Percentiles rank a stretch among this genome's conserved stretches.
Conservation (phyloP, 1,140 invertebrate genomes). For the Meteorus sp. region DNA sequence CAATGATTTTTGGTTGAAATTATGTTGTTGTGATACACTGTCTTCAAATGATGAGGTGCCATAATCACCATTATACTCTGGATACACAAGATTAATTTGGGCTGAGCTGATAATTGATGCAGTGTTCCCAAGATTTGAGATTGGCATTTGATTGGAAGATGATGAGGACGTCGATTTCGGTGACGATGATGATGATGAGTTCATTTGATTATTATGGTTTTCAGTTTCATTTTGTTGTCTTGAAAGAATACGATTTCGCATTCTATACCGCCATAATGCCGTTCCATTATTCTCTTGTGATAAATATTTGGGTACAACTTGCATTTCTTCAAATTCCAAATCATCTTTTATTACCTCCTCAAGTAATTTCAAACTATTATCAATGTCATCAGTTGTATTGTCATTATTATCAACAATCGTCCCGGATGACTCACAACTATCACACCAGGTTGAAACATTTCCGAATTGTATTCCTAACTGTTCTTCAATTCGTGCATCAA, state of each 20-base stretch:
- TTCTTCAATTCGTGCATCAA: slow-evolving; percentile 31
- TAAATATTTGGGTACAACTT: slow-evolving; percentile 26
- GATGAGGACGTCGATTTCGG: too few relatives aligned
- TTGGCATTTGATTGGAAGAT: neutral
- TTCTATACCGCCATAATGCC: neutral
- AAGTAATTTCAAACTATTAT: slow-evolving; percentile 34
- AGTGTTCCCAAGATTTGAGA: slow-evolving; percentile 23
- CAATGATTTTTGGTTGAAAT: slow-evolving; percentile 15
- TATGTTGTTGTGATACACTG: slow-evolving; percentile 8
- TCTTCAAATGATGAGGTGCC: slow-evolving; percentile 4
- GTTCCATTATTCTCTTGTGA: neutral
- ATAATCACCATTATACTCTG: slow-evolving; percentile 16
- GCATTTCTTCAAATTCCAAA: slow-evolving; percentile 24
- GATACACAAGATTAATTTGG: slow-evolving; percentile 24
- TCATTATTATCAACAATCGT: slow-evolving; percentile 34
- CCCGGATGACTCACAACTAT: slow-evolving; percentile 30
- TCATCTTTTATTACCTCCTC: slow-evolving; percentile 36
- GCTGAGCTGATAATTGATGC: slow-evolving; percentile 23
- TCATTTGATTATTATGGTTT: slow-evolving; percentile 4
- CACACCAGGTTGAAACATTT: slow-evolving; percentile 28
- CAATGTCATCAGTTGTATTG: slow-evolving; percentile 26
- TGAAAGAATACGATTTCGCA: neutral
- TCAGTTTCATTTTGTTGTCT: neutral
- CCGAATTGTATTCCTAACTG: slow-evolving; percentile 30
- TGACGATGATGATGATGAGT: too few relatives aligned